Evolutionary conservation across 2,888 invertebrate species (phyloP), one percentile per base, ranked within the genome.

Genomic region (Dasysyrphus tricinctus): DNA sequence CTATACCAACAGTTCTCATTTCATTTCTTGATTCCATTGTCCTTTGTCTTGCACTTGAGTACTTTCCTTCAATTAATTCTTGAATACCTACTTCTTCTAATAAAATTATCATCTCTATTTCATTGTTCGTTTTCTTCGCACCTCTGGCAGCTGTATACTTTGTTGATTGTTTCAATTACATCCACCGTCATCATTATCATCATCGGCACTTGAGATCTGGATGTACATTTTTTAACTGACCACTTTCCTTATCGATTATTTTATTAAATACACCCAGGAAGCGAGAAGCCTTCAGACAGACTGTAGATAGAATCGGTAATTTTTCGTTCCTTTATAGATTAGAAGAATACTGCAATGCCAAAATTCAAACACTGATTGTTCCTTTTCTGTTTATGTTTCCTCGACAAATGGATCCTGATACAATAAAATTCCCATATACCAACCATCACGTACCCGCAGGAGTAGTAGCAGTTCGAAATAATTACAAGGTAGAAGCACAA

Each of bases 371-470:
- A 12, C 11, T 65, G 32, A 34, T 47, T 47, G 16, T 47, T 24
- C 76, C 2, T 56, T n/a, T 9, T 42, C 19, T 57, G 2, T 3
- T 37, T 16, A 19, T 72, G 8, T 56, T 32, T 54, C 29, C 39
- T 69, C 74, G 57, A 80, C 67, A 85, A 85, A 85, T 49, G 77
- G 73, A 74, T 80, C 80, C 80, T 81, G 84, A 80, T 76, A 76
- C 76, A 85, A 85, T 85, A 80, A 80, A 80, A 69, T 47, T 80
- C 72, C 16, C 61, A 69, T 47, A 34, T 16, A 39, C 34, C 37
- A 75, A 84, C 80, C 73, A 73, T 84, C 85, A 85, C 85, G 85
- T 85, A 77, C 61, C 56, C 61, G 80, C 77, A 76, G 76, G 16
- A 34, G 34, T 70, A 79, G 61, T 73, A 76, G 77, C 85, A 81